Evolutionary conservation across 2,888 invertebrate genomes (phyloP), one percentile per base, ranked within the genome.

Genomic region (Mesorhabditis sp.): DNA sequence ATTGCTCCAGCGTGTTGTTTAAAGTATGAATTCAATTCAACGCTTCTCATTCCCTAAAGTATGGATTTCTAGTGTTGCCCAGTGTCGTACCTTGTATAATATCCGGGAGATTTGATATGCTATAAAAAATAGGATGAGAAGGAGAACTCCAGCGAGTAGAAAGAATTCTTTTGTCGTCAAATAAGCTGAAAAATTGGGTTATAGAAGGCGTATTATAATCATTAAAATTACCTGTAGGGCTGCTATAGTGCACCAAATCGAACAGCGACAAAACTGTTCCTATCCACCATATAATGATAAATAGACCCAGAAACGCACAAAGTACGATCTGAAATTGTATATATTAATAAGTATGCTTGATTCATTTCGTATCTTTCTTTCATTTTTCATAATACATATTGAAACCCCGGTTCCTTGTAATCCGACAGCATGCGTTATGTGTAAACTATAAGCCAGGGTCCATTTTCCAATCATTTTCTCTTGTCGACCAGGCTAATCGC

Each of bases 271-370:
- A 63, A 7, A 77, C 44, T 4, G 77, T 74, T 4, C 74, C 75
- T 28, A 77, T 76, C 77, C 77, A 77, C 77, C 77, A 77, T 28
- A 76, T 72, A 62, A 77, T 72, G 3, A 73, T 69, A n/a, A 77
- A 73, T 7, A 77, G 66, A 3, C 72, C 66, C 42, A 74, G 68
- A 6, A 72, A 71, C 7, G 75, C 73, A 2, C 75, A 65, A 15
- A 72, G 69, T 43, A 77, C 75, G 7, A 77, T 43, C 73, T 77
- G 67, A 61, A 76, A 75, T 62, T 13, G 41, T 3, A 10, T 13
- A 50, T 13, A 2, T n/a, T 28, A 28, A 28, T 28, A 28, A 28
- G 28, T 28, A 2, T 28, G 28, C 2, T 28, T 28, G 28, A 28
- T 28, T 28, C 28, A 28, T 28, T 28, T 28, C 28, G 28, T 28